Base-by-base conservation (phyloP, 2,888 invertebrate genomes). In the Eilema sororculum region DNA sequence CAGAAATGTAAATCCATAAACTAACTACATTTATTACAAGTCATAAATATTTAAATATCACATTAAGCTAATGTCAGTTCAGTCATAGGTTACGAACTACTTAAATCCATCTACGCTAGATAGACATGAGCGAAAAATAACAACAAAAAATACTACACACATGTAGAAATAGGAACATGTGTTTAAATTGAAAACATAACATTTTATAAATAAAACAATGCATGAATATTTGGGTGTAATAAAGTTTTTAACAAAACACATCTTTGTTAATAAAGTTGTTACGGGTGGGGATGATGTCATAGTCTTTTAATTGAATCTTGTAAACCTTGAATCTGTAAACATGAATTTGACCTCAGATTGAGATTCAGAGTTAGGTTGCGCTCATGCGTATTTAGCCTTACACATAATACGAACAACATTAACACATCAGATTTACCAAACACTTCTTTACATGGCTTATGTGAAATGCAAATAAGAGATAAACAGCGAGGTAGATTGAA, bases 21-120 rank as follows among this genome's bases (percentile, higher is more conserved):
- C 90, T 90, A 91, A 89, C 89, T 92, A 93, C 86, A 85, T 86
- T 86, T 89, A 90, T 88, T 91, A 93, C 86, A 89, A 88, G 87
- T 91, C 86, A 93, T 92, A 93, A 93, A 93, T 94, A 94, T 93
- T n/a, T 93, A 93, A 93, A 94, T 95, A 95, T 95, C 94, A 95
- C 95, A 94, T 91, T 90, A 94, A 93, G 89, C 93, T 94, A 95
- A 93, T 90, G 90, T 94, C 93, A 94, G 90, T 94, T 90, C 93
- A 94, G 94, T 94, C 93, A 86, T 87, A 91, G 87, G 86, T 91
- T 91, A 91, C 85, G 78, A 87, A 87, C 91, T 92, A 93, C 87
- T 87, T 87, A 84, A 87, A 81, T 75, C 80, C 81, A 82, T 83
- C 82, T 80, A 86, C 70, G 79, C 84, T 84, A 84, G 78, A 84